Evolutionary conservation across 2,113 vertebrate genomes (phyloP), one percentile per base, ranked within the genome.

Genomic region (Solea solea): DNA sequence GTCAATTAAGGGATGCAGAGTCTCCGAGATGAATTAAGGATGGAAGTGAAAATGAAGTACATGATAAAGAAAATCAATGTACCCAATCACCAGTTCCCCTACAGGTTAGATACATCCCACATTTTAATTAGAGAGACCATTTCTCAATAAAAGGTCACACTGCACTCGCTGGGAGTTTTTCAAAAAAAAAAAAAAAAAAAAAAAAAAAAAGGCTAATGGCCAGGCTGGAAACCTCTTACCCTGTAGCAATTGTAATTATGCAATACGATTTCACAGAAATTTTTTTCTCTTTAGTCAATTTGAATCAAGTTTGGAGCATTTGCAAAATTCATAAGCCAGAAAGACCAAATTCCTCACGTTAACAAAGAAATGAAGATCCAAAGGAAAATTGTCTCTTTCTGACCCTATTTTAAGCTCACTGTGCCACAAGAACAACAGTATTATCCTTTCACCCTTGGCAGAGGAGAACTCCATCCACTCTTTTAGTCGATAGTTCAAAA

Each of bases 21-120:
- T 50, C 72, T 51, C n/a, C 13, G 50, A 80, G 87, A 85, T 84
- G 76, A 74, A 86, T 80, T 75, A 60, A 51, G 39, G 72, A 55
- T 48, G 65, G 75, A 49, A 48, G 59, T 7, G 39, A 14, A 72
- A 53, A 53, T 56, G 66, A 48, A n/a, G n/a, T n/a, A n/a, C n/a
- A n/a, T n/a, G n/a, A n/a, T n/a, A n/a, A n/a, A 69, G 50, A 15
- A 76, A 78, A 81, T 78, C 75, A 76, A 73, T 80, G 72, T 49
- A 51, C 56, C 58, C 55, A 28, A 11, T 63, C 40, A 13, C 64
- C 53, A 57, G 53, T 65, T 44, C 65, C 25, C 59, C 45, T 51
- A 77, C 69, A 73, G 60, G 52, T 72, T 67, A 71, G 68, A 64
- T 21, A 21, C 52, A 69, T 72, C 39, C 59, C 69, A 64, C 81